Evolutionary conservation across 2,888 invertebrate species (phyloP).

Genomic region (Brenthis hecate): DNA sequence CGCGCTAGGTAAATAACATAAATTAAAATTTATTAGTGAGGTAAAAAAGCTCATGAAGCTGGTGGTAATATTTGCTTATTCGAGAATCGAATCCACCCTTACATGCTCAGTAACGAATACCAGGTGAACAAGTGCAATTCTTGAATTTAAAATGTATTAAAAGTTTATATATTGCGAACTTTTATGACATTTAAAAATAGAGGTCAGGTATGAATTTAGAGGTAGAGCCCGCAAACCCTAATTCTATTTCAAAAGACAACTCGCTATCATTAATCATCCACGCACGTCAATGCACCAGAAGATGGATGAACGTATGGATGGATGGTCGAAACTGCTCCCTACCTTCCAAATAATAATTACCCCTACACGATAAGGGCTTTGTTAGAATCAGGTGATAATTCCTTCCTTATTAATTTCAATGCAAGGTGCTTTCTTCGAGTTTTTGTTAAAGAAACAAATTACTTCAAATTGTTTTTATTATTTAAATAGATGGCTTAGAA

Average conservation of each 20-base stretch:
- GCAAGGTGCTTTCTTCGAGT: slow-evolving; percentile 32
- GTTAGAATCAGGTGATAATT: slow-evolving; percentile 49
- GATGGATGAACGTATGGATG: slow-evolving; percentile 46
- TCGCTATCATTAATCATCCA: slow-evolving; percentile 54
- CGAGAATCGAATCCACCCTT: too few species aligned
- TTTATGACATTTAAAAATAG: not conserved
- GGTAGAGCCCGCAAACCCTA: slow-evolving; percentile 8
- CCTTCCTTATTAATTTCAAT: slow-evolving; percentile 42
- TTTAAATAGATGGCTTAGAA: not conserved
- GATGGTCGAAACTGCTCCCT: slow-evolving; percentile 42
- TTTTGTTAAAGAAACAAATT: slow-evolving; percentile 31
- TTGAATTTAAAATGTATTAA: too few species aligned
- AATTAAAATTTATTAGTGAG: too few species aligned
- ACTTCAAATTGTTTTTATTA: slow-evolving; percentile 14
- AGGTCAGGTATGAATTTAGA: slow-evolving; percentile 4
- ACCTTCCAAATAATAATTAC: slow-evolving; percentile 46
- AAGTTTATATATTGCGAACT: not conserved
- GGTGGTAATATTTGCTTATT: too few species aligned
- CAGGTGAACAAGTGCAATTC: too few species aligned
- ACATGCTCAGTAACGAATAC: too few species aligned
- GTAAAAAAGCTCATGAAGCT: too few species aligned
- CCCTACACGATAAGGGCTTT: slow-evolving; percentile 43
- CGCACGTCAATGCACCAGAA: slow-evolving; percentile 50
- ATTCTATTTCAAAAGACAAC: slow-evolving; percentile 52
- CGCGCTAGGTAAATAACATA: too few species aligned